These are phyloP conservation scores for Orius insidiosus DNA, from an alignment of 1,140 invertebrate genomes.

Conservation along the genomic window DNA sequence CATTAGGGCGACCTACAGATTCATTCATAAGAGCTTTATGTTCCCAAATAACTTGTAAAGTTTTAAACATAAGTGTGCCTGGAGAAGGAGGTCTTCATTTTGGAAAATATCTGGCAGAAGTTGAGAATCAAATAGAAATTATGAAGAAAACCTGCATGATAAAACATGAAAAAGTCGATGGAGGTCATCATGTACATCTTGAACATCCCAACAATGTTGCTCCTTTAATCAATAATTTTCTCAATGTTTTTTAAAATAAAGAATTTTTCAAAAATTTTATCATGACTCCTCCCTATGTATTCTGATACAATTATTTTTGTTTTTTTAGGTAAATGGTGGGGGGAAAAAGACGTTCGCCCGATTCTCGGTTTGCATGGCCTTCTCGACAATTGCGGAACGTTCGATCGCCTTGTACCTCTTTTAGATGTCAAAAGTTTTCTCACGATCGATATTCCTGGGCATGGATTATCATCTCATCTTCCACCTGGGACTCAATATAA, in stretches of 20 bases:
- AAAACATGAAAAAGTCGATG: slow-evolving; percentile 35
- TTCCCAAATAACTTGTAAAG: too few species aligned
- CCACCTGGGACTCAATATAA: slow-evolving; percentile 50
- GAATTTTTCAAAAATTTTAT: too few species aligned
- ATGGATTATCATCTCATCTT: slow-evolving; percentile 63
- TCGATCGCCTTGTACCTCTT: slow-evolving; percentile 58
- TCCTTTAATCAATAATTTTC: slow-evolving; percentile 39
- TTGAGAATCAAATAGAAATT: too few species aligned
- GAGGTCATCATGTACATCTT: slow-evolving; percentile 68
- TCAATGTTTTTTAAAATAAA: too few species aligned
- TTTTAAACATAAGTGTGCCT: too few species aligned
- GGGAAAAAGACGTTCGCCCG: slow-evolving; percentile 42
- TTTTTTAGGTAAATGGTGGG: slow-evolving; percentile 58
- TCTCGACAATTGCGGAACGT: slow-evolving; percentile 76
- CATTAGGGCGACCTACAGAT: too few species aligned
- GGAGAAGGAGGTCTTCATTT: too few species aligned
- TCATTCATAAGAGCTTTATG: too few species aligned
- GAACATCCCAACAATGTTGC: slow-evolving; percentile 52
- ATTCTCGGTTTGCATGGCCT: slow-evolving; percentile 70
- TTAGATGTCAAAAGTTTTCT: slow-evolving; percentile 38
- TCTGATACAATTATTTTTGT: too few species aligned
- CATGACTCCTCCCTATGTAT: too few species aligned
- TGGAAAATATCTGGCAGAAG: too few species aligned
- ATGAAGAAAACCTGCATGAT: too few species aligned
- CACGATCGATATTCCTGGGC: slow-evolving; percentile 61